Conservation (phyloP, 2,888 invertebrate genomes). For the Lochmaea crataegi region DNA sequence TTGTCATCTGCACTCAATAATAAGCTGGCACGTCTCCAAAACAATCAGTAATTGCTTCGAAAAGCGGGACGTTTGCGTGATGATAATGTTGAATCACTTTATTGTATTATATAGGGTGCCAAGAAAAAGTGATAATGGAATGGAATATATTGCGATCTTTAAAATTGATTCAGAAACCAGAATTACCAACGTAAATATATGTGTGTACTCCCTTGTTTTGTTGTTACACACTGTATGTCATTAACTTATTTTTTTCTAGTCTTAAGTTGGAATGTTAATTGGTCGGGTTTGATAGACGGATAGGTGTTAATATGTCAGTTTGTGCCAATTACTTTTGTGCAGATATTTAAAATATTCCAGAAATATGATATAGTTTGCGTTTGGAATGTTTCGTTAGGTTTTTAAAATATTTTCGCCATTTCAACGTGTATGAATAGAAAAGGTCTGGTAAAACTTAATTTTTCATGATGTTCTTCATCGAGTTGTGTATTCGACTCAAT, state of each 20-base stretch:
- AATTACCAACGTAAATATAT: too few relatives aligned
- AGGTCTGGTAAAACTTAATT: too few relatives aligned
- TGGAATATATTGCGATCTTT: neutral
- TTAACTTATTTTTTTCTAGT: neutral
- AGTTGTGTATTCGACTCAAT: too few relatives aligned
- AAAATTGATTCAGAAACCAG: too few relatives aligned
- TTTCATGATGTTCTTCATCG: too few relatives aligned
- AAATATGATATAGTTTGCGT: conserved; percentile 9
- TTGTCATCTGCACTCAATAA: conserved; percentile 17
- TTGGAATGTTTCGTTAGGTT: neutral
- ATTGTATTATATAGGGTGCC: too few relatives aligned
- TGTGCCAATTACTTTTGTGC: neutral
- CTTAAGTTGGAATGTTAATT: conserved; percentile 12
- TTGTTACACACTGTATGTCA: neutral
- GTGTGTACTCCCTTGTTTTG: neutral
- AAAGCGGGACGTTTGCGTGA: conserved; percentile 40
- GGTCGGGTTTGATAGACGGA: conserved; percentile 10
- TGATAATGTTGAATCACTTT: conserved; percentile 1
- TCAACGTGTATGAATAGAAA: neutral
- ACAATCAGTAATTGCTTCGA: conserved; percentile 39
- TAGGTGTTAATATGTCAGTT: conserved; percentile 18
- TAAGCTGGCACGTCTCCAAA: conserved; percentile 41
- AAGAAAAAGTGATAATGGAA: too few relatives aligned
- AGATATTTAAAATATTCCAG: conserved; percentile 6
- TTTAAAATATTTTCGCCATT: conserved; percentile 1